Evolutionary conservation across 2,797 vertebrate species (phyloP).

Genomic region (Hypotaenidia okinawae): DNA sequence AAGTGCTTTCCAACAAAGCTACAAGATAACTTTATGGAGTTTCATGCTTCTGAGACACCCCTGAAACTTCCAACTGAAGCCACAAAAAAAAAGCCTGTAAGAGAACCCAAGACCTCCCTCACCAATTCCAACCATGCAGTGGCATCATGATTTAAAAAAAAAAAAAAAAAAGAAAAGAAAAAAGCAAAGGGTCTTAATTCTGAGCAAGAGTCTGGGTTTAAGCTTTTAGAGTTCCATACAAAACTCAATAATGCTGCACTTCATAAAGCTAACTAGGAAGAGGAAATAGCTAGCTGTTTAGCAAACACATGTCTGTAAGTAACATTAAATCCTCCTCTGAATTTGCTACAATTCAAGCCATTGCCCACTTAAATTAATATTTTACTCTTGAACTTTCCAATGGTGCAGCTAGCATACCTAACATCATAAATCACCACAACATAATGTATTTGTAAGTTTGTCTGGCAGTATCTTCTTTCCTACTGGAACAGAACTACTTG

Average conservation of each 20-base stretch:
- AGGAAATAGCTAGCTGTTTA: not conserved
- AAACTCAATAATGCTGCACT: not conserved
- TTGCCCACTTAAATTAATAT: not conserved
- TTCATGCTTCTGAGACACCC: not conserved
- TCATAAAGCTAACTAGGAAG: not conserved
- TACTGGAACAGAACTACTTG: not conserved
- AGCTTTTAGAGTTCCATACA: not conserved
- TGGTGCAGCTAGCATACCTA: not conserved
- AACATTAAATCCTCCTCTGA: not conserved
- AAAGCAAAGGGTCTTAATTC: not conserved
- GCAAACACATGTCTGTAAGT: not conserved
- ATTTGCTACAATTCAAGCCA: not conserved
- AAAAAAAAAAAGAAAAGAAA: too few species aligned
- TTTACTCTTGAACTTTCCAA: not conserved
- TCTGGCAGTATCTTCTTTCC: not conserved
- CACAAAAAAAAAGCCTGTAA: not conserved
- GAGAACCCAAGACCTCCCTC: not conserved
- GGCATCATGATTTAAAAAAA: not conserved
- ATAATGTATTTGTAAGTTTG: not conserved
- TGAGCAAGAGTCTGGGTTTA: not conserved
- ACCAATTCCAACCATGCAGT: not conserved
- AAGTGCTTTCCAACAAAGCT: slow-evolving; percentile 66
- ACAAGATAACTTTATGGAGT: slow-evolving; percentile 54
- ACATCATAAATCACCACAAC: not conserved
- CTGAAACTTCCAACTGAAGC: not conserved